Conservation (phyloP, 30 jellyfish, hydroid and myxozoan genomes). For the Turritopsis rubra region DNA sequence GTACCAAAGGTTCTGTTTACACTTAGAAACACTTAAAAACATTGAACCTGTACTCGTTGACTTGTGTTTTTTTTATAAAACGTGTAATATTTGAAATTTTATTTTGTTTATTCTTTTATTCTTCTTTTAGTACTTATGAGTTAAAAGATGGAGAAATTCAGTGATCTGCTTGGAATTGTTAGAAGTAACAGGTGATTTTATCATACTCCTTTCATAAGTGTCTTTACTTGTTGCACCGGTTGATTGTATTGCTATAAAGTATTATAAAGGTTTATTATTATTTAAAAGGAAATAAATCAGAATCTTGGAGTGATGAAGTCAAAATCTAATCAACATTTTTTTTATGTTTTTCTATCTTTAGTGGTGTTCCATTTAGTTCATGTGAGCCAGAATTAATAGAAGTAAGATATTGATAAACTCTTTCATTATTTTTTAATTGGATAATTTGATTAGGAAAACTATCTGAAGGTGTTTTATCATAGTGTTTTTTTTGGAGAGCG, state of each 20-base stretch:
- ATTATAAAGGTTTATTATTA: not conserved
- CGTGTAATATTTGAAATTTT: not conserved
- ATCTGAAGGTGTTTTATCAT: too few relatives aligned
- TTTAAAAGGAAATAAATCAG: not conserved
- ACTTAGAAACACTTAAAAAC: too few relatives aligned
- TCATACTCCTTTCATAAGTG: not conserved
- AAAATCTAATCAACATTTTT: not conserved
- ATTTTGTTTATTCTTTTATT: not conserved
- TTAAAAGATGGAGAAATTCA: not conserved
- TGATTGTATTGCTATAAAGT: not conserved
- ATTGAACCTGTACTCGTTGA: too few relatives aligned
- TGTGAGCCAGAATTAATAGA: slow-evolving; percentile 19
- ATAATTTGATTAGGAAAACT: not conserved
- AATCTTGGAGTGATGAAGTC: not conserved
- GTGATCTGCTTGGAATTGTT: not conserved
- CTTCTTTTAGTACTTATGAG: not conserved
- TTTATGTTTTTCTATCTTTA: not conserved
- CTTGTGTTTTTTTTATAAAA: too few relatives aligned
- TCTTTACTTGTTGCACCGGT: not conserved
- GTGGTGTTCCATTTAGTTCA: not conserved
- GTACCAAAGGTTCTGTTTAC: too few relatives aligned
- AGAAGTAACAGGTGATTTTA: not conserved
- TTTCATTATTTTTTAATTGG: not conserved
- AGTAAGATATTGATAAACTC: not conserved
- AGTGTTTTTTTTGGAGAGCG: too few relatives aligned